These are phyloP conservation scores for Corythornis vintsioides DNA, from an alignment of 2,113 vertebrate species.

Conservation along the genomic window DNA sequence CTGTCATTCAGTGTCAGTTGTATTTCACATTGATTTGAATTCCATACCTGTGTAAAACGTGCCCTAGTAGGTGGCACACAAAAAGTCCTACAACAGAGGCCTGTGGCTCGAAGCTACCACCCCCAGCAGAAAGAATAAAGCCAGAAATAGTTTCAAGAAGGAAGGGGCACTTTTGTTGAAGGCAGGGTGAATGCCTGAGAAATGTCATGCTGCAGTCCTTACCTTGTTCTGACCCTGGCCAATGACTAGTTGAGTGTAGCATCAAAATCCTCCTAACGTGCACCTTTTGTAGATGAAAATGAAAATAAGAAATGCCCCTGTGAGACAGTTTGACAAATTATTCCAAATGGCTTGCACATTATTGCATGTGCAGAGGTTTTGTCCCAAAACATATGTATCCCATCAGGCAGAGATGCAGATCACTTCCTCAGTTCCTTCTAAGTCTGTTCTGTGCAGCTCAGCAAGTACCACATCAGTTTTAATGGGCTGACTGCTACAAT, in stretches of 20 bases:
- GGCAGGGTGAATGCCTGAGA: neutral
- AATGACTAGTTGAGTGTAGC: neutral
- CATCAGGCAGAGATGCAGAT: neutral
- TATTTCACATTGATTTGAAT: neutral
- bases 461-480: neutral
- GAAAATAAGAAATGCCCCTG: neutral
- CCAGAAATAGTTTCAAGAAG: neutral
- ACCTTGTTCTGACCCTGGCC: neutral
- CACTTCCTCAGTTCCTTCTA: neutral
- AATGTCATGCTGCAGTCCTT: neutral
- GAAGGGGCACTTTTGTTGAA: neutral
- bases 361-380: neutral
- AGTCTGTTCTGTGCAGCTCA: neutral
- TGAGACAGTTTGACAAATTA: neutral
- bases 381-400: neutral
- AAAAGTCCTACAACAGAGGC: neutral
- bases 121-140: neutral
- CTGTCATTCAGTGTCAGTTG: neutral
- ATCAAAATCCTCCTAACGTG: neutral
- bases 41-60: neutral
- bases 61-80: neutral
- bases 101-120: neutral
- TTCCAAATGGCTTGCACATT: neutral
- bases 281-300: neutral
- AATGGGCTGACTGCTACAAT: neutral